Evolutionary conservation across 2,113 vertebrate genomes (phyloP).

Genomic region (Cinclus mexicanus): DNA sequence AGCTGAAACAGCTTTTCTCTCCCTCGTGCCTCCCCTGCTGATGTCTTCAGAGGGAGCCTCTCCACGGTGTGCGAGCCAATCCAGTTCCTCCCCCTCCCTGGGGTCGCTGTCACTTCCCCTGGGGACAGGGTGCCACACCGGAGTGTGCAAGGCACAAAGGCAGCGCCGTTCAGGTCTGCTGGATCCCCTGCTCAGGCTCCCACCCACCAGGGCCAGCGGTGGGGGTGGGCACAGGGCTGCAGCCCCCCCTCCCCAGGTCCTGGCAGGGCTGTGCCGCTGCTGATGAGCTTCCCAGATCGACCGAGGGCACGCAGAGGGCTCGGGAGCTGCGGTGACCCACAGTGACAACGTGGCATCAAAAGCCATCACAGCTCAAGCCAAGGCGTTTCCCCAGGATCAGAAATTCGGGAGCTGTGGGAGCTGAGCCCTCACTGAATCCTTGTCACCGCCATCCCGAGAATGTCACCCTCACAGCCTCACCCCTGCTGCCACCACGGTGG

Average conservation of each 20-base stretch:
- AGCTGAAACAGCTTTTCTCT: neutral
- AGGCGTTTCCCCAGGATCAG: rapidly evolving
- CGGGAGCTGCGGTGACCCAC: neutral
- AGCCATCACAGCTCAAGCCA: neutral
- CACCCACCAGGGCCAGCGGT: rapidly evolving
- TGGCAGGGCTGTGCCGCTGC: neutral
- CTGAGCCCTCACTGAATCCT: neutral
- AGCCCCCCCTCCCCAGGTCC: neutral
- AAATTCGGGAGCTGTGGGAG: neutral
- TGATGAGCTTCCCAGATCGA: neutral
- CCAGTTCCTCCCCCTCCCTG: neutral
- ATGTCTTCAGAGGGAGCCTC: neutral
- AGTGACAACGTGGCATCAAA: neutral
- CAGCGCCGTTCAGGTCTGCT: neutral
- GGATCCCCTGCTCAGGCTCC: neutral
- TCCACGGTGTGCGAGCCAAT: neutral
- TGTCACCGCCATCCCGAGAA: rapidly evolving
- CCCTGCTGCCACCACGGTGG: neutral
- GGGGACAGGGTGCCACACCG: neutral
- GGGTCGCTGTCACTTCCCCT: neutral
- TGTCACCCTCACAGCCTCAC: rapidly evolving
- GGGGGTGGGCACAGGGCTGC: neutral
- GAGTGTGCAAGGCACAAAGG: neutral
- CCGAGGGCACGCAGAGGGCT: neutral
- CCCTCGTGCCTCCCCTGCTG: neutral